phyloP scores from a whole-genome alignment of 2,888 invertebrate species.

The Acrobasis consociella region DNA sequence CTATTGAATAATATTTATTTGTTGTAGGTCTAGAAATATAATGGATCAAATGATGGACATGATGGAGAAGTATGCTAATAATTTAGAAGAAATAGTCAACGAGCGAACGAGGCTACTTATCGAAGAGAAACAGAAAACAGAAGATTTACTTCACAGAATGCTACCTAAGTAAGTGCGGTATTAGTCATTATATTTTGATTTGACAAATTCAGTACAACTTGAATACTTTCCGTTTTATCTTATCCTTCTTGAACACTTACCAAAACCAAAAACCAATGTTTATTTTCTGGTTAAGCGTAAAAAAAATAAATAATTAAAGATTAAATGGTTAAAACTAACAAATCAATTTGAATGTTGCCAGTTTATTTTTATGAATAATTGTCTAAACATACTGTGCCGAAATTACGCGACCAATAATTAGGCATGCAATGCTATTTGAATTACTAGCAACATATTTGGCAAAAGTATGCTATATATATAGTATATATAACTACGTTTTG shows the following conservation, averaged over 20 bases:
- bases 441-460: too few relatives aligned
- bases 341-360: slow-evolving; percentile 36
- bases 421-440: too few relatives aligned
- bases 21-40: slow-evolving; percentile 89
- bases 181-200: not conserved
- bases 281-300: too few relatives aligned
- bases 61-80: slow-evolving; percentile 98
- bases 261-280: too few relatives aligned
- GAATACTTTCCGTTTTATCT: slow-evolving; percentile 35
- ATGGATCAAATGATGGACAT: slow-evolving; percentile 99
- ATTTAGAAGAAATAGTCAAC: slow-evolving; percentile 96
- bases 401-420: too few relatives aligned
- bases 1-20: slow-evolving; percentile 25
- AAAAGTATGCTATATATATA: too few relatives aligned
- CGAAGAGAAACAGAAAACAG: slow-evolving; percentile 96
- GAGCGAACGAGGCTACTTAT: slow-evolving; percentile 94
- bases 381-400: too few relatives aligned
- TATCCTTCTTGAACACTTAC: not conserved
- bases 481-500: too few relatives aligned
- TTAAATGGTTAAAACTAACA: slow-evolving; percentile 32
- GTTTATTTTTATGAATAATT: not conserved
- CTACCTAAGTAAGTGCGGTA: slow-evolving; percentile 89
- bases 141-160: slow-evolving; percentile 96
- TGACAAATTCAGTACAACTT: slow-evolving; percentile 35
- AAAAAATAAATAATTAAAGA: too few relatives aligned